Conservation (phyloP, 2,888 invertebrate species). For the Sarcophaga caerulescens region DNA sequence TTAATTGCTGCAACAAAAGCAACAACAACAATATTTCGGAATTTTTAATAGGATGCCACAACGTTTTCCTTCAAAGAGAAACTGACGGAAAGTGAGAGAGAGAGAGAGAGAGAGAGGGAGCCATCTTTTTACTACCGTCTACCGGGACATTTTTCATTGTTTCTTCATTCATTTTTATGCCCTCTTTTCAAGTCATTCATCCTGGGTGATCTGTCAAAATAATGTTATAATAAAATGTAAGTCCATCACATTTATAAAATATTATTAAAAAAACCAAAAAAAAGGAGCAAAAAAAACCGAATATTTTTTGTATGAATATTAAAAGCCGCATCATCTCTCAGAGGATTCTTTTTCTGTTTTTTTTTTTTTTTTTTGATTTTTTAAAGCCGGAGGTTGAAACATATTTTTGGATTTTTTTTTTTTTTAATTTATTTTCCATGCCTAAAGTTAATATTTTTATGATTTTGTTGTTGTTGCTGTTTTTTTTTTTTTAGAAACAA, state of each 20-base stretch:
- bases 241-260: conserved; percentile 63
- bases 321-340: conserved; percentile 56
- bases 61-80: not conserved
- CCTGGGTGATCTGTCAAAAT: conserved; percentile 73
- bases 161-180: conserved; percentile 27
- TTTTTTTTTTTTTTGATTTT: not conserved
- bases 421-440: conserved; percentile 54
- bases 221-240: conserved; percentile 68
- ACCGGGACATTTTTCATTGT: conserved; percentile 33
- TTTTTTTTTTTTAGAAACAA: conserved; percentile 34
- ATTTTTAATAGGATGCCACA: conserved; percentile 67
- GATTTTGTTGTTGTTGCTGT: no score
- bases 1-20: conserved; percentile 62
- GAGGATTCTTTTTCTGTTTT: not conserved
- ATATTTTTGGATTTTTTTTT: no score
- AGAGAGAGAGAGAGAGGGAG: not conserved
- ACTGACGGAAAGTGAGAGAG: not conserved
- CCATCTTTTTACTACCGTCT: not conserved
- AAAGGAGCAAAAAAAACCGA: not conserved
- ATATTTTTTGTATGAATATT: conserved; percentile 33
- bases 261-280: conserved; percentile 43
- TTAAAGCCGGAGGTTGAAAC: not conserved
- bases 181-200: conserved; percentile 70
- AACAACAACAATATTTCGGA: conserved; percentile 57
- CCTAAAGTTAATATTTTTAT: conserved; percentile 38